A percentile compares a stretch with the other conserved stretches of the same genome.
Conservation (phyloP, 2,888 invertebrate species). For the Polyommatus iphigenia region DNA sequence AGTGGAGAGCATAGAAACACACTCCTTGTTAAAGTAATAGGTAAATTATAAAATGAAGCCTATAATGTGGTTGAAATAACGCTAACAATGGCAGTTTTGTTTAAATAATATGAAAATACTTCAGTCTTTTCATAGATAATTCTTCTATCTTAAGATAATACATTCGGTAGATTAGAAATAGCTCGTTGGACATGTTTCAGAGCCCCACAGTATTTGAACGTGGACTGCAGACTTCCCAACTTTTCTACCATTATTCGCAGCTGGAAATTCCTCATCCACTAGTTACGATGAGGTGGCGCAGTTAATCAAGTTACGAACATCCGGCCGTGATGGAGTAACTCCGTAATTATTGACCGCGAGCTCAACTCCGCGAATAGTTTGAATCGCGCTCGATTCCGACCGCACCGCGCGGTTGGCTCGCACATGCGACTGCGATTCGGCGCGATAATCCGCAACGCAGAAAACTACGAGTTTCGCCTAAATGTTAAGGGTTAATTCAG, state of each 20-base stretch:
- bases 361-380: not conserved
- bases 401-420: not conserved
- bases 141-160: too few species aligned
- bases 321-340: not conserved
- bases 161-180: too few species aligned
- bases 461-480: too few species aligned
- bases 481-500: too few species aligned
- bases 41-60: too few species aligned
- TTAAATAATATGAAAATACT: too few species aligned
- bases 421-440: not conserved
- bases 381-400: not conserved
- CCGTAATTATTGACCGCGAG: constrained; percentile 8
- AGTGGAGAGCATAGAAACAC: not conserved
- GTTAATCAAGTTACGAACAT: not conserved
- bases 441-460: not conserved
- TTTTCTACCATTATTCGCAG: not conserved
- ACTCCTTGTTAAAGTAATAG: too few species aligned
- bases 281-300: not conserved
- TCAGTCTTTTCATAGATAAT: too few species aligned
- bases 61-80: too few species aligned
- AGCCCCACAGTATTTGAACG: too few species aligned
- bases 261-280: not conserved
- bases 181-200: too few species aligned
- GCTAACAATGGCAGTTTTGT: too few species aligned
- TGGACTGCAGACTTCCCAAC: not conserved